These are phyloP conservation scores for Danaus chrysippus DNA, from an alignment of 2,888 invertebrate genomes.

Conservation along the genomic window DNA sequence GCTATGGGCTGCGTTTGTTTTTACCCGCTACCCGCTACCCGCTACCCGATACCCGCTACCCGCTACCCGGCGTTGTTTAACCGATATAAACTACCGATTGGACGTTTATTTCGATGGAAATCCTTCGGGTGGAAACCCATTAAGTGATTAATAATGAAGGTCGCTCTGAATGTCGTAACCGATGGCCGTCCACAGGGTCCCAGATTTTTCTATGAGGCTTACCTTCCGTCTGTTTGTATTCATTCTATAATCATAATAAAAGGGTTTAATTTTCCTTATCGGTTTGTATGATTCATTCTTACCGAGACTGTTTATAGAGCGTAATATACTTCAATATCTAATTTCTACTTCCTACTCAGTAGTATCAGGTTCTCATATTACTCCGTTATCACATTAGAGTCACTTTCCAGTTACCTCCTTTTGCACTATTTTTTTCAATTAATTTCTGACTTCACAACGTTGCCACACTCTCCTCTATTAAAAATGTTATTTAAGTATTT, in stretches of 20 bases:
- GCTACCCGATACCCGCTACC: not conserved
- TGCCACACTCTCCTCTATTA: too few relatives aligned
- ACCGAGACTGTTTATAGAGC: not conserved
- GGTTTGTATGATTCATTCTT: not conserved
- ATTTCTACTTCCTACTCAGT: not conserved
- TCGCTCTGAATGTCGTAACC: constrained; percentile 21
- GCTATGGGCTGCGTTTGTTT: constrained; percentile 27
- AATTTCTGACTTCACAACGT: too few relatives aligned
- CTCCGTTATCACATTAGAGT: too few relatives aligned
- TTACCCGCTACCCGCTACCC: constrained; percentile 21
- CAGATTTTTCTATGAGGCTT: constrained; percentile 8
- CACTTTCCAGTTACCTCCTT: too few relatives aligned
- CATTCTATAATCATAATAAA: not conserved
- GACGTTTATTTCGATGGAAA: constrained; percentile 25
- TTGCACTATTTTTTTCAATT: too few relatives aligned
- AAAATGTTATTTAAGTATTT: too few relatives aligned
- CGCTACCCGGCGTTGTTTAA: constrained; percentile 12
- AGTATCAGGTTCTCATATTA: too few relatives aligned
- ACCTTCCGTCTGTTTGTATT: not conserved
- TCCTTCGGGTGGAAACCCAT: constrained; percentile 26
- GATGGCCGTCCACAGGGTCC: constrained; percentile 16
- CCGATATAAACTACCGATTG: constrained; percentile 21
- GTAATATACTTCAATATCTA: not conserved
- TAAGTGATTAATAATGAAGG: constrained; percentile 32
- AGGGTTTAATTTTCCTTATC: not conserved